Evolutionary conservation across 1,140 invertebrate species (phyloP).

Genomic region (Drosophila nasuta): DNA sequence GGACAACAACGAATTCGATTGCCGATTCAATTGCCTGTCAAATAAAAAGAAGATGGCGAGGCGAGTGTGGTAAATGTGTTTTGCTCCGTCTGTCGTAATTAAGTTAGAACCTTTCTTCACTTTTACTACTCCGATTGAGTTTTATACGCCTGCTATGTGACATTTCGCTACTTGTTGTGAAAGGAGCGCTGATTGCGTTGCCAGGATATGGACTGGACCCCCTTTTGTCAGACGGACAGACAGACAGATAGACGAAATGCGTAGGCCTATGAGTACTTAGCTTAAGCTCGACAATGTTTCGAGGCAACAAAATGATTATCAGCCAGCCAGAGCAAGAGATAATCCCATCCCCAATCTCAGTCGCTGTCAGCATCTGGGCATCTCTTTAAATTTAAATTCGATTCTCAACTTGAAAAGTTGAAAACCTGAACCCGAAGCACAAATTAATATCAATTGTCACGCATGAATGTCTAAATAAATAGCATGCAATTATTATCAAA

Average conservation of each 20-base stretch:
- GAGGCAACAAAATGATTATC: conserved; percentile 27
- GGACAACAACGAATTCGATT: conserved; percentile 47
- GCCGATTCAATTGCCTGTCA: conserved; percentile 64
- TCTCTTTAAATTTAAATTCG: conserved; percentile 1
- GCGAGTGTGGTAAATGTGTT: conserved; percentile 10
- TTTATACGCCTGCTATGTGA: conserved; percentile 14
- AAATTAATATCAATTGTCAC: conserved; percentile 8
- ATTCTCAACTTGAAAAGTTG: conserved; percentile 6
- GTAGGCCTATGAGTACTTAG: conserved; percentile 28
- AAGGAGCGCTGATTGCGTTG: conserved; percentile 45
- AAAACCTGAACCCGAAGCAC: neutral
- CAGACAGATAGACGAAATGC: neutral
- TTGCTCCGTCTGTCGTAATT: conserved; percentile 59
- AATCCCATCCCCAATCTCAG: conserved; percentile 16
- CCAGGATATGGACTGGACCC: conserved; percentile 21
- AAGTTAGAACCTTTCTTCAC: conserved; percentile 71
- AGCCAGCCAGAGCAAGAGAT: conserved; percentile 4
- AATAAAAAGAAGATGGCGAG: conserved; percentile 25
- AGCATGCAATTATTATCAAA: neutral
- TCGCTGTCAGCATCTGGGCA: neutral
- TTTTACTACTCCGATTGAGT: conserved; percentile 17
- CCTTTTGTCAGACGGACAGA: neutral
- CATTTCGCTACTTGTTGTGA: conserved; percentile 11
- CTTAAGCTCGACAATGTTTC: conserved; percentile 28
- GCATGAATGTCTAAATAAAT: neutral